These are phyloP conservation scores for Gymnosoma rotundatum DNA, from an alignment of 2,888 invertebrate genomes.

Conservation along the genomic window DNA sequence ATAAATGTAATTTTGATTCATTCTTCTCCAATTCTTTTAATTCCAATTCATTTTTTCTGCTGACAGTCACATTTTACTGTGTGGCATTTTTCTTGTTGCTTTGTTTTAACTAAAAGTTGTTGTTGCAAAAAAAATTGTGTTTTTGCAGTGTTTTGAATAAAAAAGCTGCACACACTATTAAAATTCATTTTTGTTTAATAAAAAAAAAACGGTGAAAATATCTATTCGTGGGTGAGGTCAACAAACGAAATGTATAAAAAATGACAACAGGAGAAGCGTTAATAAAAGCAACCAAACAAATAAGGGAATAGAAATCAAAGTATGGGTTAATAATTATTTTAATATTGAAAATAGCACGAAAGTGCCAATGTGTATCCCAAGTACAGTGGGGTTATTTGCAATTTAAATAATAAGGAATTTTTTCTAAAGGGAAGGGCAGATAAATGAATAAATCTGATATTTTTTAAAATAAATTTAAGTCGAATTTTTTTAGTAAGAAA, in stretches of 20 bases:
- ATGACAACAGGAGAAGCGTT: conserved; percentile 1
- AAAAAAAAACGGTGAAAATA: not conserved
- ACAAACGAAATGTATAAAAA: conserved; percentile 58
- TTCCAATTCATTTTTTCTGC: conserved; percentile 57
- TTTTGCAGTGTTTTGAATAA: not conserved
- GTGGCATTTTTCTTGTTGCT: not conserved
- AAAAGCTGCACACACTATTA: conserved; percentile 43
- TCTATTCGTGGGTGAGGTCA: conserved; percentile 60
- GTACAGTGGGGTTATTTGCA: not conserved
- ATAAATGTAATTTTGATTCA: conserved; percentile 33
- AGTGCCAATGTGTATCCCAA: not conserved
- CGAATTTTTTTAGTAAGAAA: too few species aligned
- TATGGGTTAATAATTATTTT: conserved; percentile 5
- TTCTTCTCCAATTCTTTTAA: conserved; percentile 23
- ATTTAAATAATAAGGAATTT: not conserved
- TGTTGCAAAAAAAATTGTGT: conserved; percentile 1
- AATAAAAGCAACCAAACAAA: conserved; percentile 14
- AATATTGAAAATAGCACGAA: not conserved
- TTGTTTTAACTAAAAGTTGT: conserved; percentile 22
- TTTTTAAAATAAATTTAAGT: too few species aligned
- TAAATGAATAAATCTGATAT: too few species aligned
- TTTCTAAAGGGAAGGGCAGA: too few species aligned
- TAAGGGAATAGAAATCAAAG: conserved; percentile 8
- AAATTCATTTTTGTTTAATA: conserved; percentile 8
- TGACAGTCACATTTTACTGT: conserved; percentile 60